Evolutionary conservation across 2,888 invertebrate species (phyloP).

Genomic region (Philereme transversata): DNA sequence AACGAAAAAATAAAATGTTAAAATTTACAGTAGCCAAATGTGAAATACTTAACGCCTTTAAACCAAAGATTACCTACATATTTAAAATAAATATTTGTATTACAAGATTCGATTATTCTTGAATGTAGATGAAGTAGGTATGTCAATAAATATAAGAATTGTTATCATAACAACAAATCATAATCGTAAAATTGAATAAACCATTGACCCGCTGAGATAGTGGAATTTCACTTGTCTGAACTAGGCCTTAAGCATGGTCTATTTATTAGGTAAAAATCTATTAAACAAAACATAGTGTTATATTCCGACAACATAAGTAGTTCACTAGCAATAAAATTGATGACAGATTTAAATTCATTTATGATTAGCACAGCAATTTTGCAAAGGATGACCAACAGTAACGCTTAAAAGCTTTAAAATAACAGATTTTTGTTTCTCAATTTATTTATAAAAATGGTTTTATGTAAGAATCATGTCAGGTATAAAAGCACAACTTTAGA

Average conservation of each 20-base stretch:
- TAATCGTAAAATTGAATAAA: too few species aligned
- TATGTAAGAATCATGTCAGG: too few species aligned
- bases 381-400: neutral
- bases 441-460: too few species aligned
- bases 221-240: neutral
- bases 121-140: too few species aligned
- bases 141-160: too few species aligned
- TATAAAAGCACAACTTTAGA: too few species aligned
- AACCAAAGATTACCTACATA: neutral
- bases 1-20: too few species aligned
- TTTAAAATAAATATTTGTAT: neutral
- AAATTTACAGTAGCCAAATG: neutral
- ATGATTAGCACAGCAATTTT: neutral
- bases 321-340: conserved; percentile 6
- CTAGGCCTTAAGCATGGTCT: neutral
- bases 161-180: too few species aligned
- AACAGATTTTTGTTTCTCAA: too few species aligned
- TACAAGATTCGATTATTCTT: too few species aligned
- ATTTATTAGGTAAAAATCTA: neutral
- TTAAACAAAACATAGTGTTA: neutral
- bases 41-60: neutral
- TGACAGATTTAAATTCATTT: too few species aligned
- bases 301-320: neutral
- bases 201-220: neutral
- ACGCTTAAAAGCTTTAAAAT: too few species aligned